Conservation (phyloP, 2,888 invertebrate species). For the Thecophora atra region DNA sequence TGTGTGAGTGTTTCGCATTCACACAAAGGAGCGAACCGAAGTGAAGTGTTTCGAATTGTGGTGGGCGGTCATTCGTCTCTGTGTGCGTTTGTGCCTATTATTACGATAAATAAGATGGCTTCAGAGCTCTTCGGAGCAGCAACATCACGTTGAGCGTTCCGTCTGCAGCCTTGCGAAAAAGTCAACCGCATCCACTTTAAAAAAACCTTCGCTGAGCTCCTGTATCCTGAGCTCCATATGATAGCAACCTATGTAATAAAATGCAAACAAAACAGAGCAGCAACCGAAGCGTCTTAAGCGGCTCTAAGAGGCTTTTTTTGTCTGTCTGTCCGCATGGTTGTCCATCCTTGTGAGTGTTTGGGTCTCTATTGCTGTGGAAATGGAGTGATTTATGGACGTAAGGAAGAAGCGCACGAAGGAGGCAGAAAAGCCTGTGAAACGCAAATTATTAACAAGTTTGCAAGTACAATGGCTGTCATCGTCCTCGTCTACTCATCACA, state of each 20-base stretch:
- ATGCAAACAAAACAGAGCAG: background rate
- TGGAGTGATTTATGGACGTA: conserved; percentile 24
- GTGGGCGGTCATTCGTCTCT: too few species aligned
- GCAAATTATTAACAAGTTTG: background rate
- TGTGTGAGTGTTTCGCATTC: too few species aligned
- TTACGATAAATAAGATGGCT: too few species aligned
- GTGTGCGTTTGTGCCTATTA: too few species aligned
- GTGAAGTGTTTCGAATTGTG: too few species aligned
- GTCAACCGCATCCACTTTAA: too few species aligned
- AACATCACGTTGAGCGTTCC: too few species aligned
- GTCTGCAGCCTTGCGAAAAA: too few species aligned
- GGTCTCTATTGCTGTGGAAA: conserved; percentile 32
- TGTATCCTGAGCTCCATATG: background rate
- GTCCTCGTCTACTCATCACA: conserved; percentile 24
- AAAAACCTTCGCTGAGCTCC: too few species aligned
- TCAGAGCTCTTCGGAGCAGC: too few species aligned
- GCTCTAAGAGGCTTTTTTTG: background rate
- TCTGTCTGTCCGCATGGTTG: background rate
- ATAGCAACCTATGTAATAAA: background rate
- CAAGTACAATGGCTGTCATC: background rate
- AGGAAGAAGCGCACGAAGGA: background rate
- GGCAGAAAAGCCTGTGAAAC: background rate
- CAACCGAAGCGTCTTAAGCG: background rate
- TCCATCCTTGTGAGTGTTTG: conserved; percentile 8
- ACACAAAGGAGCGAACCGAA: too few species aligned